Evolutionary conservation across 2,888 invertebrate genomes (phyloP).

Genomic region (Amphipoea oculea): DNA sequence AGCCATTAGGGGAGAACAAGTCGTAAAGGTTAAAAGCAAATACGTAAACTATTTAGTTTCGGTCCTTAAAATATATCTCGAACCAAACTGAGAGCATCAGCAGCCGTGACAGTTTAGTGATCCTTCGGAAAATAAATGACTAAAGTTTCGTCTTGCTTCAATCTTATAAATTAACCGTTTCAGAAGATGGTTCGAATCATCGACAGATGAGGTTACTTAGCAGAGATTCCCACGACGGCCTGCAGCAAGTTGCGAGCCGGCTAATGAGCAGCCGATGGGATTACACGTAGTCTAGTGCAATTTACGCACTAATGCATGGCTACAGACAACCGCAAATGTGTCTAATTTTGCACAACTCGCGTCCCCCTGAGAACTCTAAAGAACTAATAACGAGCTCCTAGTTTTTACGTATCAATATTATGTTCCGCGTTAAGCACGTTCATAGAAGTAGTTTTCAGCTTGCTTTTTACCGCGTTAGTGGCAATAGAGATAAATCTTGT

Average conservation of each 20-base stretch:
- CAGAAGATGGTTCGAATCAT: conserved; percentile 61
- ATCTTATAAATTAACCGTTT: conserved; percentile 70
- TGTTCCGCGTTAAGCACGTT: conserved; percentile 14
- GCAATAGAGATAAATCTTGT: conserved; percentile 34
- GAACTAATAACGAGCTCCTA: conserved; percentile 32
- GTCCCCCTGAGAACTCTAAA: conserved; percentile 58
- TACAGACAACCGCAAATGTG: conserved; percentile 81
- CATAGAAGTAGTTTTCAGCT: conserved; percentile 35
- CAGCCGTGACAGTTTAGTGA: conserved; percentile 73
- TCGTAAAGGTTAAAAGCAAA: conserved; percentile 70
- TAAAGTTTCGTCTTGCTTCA: conserved; percentile 56
- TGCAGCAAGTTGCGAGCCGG: conserved; percentile 75
- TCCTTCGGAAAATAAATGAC: conserved; percentile 68
- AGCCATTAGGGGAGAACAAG: conserved; percentile 72
- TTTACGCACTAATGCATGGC: conserved; percentile 85
- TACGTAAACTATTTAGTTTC: conserved; percentile 69
- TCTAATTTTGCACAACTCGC: conserved; percentile 75
- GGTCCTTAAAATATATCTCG: conserved; percentile 73
- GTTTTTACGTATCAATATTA: conserved; percentile 47
- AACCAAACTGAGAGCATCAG: conserved; percentile 73
- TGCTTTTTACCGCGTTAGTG: conserved; percentile 14
- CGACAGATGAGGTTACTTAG: conserved; percentile 77
- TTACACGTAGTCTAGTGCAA: conserved; percentile 81
- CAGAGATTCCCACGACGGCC: conserved; percentile 82
- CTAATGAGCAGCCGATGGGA: conserved; percentile 85